Conservation (phyloP, 2,113 vertebrate species). For the Trogon melanurus region DNA sequence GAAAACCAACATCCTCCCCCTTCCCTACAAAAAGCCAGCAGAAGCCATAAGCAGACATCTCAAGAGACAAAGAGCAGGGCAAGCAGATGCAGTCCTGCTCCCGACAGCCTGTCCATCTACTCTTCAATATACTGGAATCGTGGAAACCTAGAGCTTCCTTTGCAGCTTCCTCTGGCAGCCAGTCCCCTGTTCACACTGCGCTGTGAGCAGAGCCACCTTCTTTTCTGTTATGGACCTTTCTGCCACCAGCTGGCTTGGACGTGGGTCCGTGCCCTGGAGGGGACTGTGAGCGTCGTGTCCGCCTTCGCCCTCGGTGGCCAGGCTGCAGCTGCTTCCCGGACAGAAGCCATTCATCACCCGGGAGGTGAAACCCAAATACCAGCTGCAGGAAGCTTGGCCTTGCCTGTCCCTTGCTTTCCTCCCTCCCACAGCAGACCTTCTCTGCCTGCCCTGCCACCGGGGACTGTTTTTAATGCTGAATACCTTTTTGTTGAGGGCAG, state of each 20-base stretch:
- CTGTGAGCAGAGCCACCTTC: not conserved
- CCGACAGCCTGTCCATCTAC: not conserved
- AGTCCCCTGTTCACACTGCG: not conserved
- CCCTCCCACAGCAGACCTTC: not conserved
- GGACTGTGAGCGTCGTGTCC: not conserved
- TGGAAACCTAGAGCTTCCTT: not conserved
- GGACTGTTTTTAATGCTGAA: not conserved
- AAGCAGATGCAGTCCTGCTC: not conserved
- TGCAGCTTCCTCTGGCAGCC: not conserved
- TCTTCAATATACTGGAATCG: not conserved
- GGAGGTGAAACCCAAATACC: not conserved
- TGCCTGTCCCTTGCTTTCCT: not conserved
- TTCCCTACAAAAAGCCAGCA: not conserved
- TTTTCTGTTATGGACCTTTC: not conserved
- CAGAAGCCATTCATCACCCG: not conserved
- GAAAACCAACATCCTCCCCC: not conserved
- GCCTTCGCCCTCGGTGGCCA: accelerated
- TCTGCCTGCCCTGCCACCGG: accelerated
- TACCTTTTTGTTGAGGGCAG: not conserved
- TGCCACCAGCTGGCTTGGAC: not conserved
- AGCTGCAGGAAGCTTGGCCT: not conserved
- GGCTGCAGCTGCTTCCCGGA: not conserved
- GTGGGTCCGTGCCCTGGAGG: accelerated
- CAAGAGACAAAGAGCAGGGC: not conserved
- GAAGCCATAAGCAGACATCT: not conserved